phyloP scores from a whole-genome alignment of 2,797 vertebrate species.

The Lithobates sylvaticus region DNA sequence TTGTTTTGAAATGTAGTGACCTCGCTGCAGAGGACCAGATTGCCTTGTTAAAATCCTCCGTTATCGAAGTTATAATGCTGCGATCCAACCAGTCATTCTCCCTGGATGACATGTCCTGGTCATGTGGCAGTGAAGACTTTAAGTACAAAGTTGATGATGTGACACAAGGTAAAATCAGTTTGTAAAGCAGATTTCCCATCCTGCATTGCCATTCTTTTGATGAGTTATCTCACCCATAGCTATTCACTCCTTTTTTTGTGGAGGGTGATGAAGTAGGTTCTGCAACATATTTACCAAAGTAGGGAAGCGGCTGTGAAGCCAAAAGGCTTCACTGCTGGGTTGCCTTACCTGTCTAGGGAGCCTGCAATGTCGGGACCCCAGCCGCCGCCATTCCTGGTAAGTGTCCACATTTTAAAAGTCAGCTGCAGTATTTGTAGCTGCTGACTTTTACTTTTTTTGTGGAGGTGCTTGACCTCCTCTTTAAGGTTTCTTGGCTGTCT shows the following conservation, averaged over 20 bases:
- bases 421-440: too few species aligned
- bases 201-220: neutral
- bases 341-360: too few species aligned
- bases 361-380: too few species aligned
- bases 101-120: slow-evolving; percentile 95
- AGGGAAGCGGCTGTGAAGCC: too few species aligned
- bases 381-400: too few species aligned
- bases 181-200: neutral
- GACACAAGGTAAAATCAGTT: slow-evolving; percentile 81
- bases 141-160: slow-evolving; percentile 91
- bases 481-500: too few species aligned
- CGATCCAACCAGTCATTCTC: slow-evolving; percentile 96
- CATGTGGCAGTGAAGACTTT: slow-evolving; percentile 89
- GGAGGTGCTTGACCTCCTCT: too few species aligned
- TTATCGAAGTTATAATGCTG: slow-evolving; percentile 98
- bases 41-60: slow-evolving; percentile 93
- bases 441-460: too few species aligned
- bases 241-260: neutral
- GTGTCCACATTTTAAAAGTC: too few species aligned
- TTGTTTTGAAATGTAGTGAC: slow-evolving; percentile 76
- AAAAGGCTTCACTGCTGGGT: too few species aligned
- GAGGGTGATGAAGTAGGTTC: neutral
- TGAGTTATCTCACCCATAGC: neutral
- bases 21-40: slow-evolving; percentile 95
- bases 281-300: too few species aligned